phyloP scores from a whole-genome alignment of 2,113 vertebrate species.

The Prunella fulvescens region DNA sequence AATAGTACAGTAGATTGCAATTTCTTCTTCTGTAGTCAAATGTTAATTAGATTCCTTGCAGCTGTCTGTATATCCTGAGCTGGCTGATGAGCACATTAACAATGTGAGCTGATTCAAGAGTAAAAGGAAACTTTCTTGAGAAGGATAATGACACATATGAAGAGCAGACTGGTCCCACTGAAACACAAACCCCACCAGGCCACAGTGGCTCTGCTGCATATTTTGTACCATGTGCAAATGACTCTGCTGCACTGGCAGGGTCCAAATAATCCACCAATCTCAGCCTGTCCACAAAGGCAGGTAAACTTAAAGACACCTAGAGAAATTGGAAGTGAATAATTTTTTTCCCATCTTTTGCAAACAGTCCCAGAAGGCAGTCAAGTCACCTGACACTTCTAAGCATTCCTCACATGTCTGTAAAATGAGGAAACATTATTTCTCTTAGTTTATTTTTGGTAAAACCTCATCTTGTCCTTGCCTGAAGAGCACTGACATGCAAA shows the following conservation, averaged over 20 bases:
- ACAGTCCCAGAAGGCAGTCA: not conserved
- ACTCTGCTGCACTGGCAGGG: not conserved
- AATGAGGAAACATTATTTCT: not conserved
- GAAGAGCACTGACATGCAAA: not conserved
- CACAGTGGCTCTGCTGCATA: not conserved
- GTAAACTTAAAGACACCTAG: accelerated
- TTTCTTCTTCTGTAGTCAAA: conserved; percentile 49
- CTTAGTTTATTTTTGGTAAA: not conserved
- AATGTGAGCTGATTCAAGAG: conserved; percentile 35
- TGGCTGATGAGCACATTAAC: conserved; percentile 22
- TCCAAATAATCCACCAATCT: not conserved
- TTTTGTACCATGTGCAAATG: not conserved
- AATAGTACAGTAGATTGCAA: conserved; percentile 11
- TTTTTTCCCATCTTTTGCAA: not conserved
- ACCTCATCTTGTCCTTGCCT: not conserved
- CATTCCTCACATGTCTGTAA: not conserved
- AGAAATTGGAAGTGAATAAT: not conserved
- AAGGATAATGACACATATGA: conserved; percentile 7
- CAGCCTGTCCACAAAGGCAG: not conserved
- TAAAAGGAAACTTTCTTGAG: not conserved
- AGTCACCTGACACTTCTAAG: not conserved
- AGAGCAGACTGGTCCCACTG: not conserved
- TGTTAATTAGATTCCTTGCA: conserved; percentile 50
- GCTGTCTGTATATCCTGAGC: conserved; percentile 28
- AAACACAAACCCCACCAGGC: not conserved